These are phyloP conservation scores for Cryptoprocta ferox DNA, from an alignment of 2,797 vertebrate species.

Conservation along the genomic window DNA sequence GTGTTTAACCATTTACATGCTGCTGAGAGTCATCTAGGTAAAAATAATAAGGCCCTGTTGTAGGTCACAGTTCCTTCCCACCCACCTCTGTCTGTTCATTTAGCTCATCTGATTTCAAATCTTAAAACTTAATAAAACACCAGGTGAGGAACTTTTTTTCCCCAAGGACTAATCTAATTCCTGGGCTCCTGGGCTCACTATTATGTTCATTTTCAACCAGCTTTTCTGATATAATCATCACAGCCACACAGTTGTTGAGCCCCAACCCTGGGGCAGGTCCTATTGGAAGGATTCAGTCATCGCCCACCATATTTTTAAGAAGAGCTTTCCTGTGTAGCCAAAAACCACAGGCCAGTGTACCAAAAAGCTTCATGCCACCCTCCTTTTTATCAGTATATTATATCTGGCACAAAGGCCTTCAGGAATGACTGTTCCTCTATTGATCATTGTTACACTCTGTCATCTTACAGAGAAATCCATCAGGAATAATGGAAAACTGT, in stretches of 20 bases:
- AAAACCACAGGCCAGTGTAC: background rate
- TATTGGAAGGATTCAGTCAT: background rate
- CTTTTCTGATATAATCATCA: background rate
- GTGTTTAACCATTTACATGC: background rate
- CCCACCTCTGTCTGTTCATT: background rate
- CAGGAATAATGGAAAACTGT: slow-evolving; percentile 69
- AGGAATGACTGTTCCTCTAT: slow-evolving; percentile 51
- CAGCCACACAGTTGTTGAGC: background rate
- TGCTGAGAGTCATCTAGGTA: background rate
- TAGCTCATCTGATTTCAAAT: background rate
- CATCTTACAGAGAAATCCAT: slow-evolving; percentile 71
- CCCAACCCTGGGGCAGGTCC: background rate
- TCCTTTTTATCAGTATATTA: slow-evolving; percentile 32
- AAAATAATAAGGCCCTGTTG: background rate
- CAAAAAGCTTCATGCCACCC: background rate
- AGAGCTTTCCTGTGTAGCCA: slow-evolving; percentile 12
- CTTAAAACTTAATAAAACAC: background rate
- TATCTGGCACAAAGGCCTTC: slow-evolving; percentile 27
- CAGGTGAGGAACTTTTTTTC: background rate
- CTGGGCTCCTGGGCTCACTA: background rate
- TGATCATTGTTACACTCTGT: slow-evolving; percentile 64
- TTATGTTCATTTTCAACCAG: background rate
- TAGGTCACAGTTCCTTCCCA: background rate
- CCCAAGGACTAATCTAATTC: background rate
- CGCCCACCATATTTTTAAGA: background rate